These are phyloP conservation scores for Oasisia sp. DNA, from an alignment of 2,888 invertebrate species.

Conservation along the genomic window DNA sequence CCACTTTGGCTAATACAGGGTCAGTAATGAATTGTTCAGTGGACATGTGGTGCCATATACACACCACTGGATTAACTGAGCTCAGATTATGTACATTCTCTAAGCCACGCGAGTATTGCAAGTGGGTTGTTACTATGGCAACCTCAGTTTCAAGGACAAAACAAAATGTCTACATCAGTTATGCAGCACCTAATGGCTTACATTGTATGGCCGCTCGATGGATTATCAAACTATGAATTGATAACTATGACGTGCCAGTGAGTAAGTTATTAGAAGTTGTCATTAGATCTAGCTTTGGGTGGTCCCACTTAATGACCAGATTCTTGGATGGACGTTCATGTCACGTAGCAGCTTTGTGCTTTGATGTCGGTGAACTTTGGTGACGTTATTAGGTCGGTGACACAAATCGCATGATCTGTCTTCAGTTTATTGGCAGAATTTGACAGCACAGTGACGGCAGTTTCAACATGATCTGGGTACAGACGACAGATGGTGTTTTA, in stretches of 20 bases:
- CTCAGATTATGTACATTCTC: neutral
- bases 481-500: neutral
- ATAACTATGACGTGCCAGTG: neutral
- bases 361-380: neutral
- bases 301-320: neutral
- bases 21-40: neutral
- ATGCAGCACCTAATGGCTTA: too few relatives aligned
- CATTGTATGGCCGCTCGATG: neutral
- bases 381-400: neutral
- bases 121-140: neutral
- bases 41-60: neutral
- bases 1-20: neutral
- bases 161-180: neutral
- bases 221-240: neutral
- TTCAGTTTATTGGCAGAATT: neutral
- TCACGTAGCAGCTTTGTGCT: neutral
- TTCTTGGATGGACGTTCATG: neutral
- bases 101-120: neutral
- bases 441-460: neutral
- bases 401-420: neutral
- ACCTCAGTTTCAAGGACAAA: neutral
- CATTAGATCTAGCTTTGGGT: neutral
- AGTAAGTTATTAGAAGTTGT: constrained; percentile 1
- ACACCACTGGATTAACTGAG: neutral
- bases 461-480: neutral